Evolutionary conservation across 2,113 vertebrate species (phyloP).

Genomic region (Chroicocephalus ridibundus): DNA sequence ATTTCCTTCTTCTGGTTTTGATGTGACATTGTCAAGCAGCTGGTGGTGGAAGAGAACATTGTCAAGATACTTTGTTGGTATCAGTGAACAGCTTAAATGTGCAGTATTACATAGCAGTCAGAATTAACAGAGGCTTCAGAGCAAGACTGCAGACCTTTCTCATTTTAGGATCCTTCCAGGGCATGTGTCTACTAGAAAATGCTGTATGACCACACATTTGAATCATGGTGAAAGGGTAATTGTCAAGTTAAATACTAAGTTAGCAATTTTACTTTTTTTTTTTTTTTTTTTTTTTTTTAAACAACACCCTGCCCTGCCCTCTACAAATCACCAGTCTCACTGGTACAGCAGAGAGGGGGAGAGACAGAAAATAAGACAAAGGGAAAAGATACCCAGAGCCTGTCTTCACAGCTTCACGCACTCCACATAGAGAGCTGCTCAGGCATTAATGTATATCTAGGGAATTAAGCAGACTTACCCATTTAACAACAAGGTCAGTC

Average conservation of each 20-base stretch:
- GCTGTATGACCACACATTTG: neutral
- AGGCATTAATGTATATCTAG: neutral
- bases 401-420: neutral
- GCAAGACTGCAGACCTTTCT: neutral
- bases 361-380: neutral
- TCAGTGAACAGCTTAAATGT: neutral
- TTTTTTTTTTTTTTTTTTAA: neutral
- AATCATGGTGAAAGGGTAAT: neutral
- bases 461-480: slow-evolving; percentile 63
- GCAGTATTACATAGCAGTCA: neutral
- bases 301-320: neutral
- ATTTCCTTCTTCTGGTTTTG: slow-evolving; percentile 83
- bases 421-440: neutral
- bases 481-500: accelerated
- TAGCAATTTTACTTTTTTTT: neutral
- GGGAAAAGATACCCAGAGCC: neutral
- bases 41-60: slow-evolving; percentile 47
- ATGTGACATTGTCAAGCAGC: slow-evolving; percentile 65
- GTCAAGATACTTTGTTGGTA: neutral
- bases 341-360: neutral
- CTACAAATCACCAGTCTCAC: neutral
- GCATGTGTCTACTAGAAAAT: neutral
- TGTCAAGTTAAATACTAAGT: neutral
- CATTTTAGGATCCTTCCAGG: neutral
- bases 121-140: neutral